Evolutionary conservation across 2,797 vertebrate genomes (phyloP), one percentile per base, ranked within the genome.

Genomic region (Petrocephalus schoutedeni): DNA sequence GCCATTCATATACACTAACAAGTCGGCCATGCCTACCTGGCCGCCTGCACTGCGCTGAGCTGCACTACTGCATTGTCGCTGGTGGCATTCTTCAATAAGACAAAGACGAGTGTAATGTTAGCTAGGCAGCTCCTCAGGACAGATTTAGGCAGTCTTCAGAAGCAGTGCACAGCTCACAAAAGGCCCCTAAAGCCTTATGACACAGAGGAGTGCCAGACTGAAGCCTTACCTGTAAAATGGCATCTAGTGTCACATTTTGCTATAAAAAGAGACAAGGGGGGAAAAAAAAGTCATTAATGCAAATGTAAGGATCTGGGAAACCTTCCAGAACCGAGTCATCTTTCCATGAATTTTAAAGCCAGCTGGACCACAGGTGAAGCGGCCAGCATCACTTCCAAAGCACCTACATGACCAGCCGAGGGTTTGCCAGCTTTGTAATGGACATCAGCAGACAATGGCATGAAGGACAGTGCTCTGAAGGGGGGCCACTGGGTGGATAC

Each of bases 191-290:
- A 16, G 36, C 32, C 67, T 74, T 64, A 64, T 28, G 71, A 41
- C 71, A 56, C 1, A 9, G 0, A 5, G 28, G 23, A 12, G 10
- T 12, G 23, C 3, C 1, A 41, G 7, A 8, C 41, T 21, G 12
- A 85, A 80, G 67, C 90, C 94, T 94, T 95, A 99, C 98, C 97
- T 98, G 97, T 93, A 99, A 93, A 94, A 99, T 99, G 96, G 97
- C 97, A 94, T 99, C 98, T 95, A 99, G 96, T 87, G 97, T 99
- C 94, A 99, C 95, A 71, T 99, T 99, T 98, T 99, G 98, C 98
- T 99, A 95, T 89, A 94, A 91, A 93, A 90, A 93, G 93, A 92
- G 89, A 87, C 10, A 59, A n/a, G 0, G 16, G 32, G n/a, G n/a
- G n/a, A n/a, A n/a, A 49, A 32, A 16, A 2, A 87, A 32, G 61